phyloP scores from a whole-genome alignment of 53 echinoderm and acorn worm genomes.

The Holothuria leucospilota region DNA sequence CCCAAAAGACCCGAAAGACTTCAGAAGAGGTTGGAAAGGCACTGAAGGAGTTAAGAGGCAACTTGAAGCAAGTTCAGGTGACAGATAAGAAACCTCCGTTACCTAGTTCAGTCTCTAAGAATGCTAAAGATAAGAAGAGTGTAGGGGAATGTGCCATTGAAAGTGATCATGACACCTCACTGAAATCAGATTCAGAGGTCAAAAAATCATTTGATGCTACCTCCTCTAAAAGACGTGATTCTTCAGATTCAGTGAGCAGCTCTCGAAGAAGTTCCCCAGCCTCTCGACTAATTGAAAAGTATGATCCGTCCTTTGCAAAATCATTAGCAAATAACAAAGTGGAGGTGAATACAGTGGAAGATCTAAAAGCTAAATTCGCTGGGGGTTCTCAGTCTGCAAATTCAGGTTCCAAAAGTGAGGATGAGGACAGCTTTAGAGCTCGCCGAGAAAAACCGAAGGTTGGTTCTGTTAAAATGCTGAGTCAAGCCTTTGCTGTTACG shows the following conservation, averaged over 20 bases:
- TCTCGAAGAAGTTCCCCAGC: constrained; percentile 61
- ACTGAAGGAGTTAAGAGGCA: background rate
- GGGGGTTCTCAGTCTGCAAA: constrained; percentile 67
- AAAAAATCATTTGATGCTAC: constrained; percentile 63
- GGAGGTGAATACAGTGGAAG: constrained; percentile 68
- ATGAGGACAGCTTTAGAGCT: constrained; percentile 59
- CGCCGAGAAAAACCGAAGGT: constrained; percentile 75
- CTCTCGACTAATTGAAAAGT: constrained; percentile 53
- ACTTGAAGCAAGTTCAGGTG: background rate
- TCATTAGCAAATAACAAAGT: constrained; percentile 58
- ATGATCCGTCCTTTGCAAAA: constrained; percentile 68
- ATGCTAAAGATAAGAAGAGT: background rate
- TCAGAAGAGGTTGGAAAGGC: background rate
- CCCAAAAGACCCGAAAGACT: background rate
- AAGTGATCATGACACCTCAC: constrained; percentile 74
- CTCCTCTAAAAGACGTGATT: constrained; percentile 64
- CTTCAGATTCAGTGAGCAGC: constrained; percentile 79
- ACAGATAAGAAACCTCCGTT: constrained; percentile 2
- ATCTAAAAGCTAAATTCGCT: constrained; percentile 80
- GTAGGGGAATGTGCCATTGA: constrained; percentile 42
- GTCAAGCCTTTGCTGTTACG: constrained; percentile 79
- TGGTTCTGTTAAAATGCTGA: constrained; percentile 90
- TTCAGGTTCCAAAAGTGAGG: constrained; percentile 25
- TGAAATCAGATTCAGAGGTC: constrained; percentile 66
- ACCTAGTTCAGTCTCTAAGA: background rate